Conservation (phyloP, 2,113 vertebrate species). For the Chrysemys picta region DNA sequence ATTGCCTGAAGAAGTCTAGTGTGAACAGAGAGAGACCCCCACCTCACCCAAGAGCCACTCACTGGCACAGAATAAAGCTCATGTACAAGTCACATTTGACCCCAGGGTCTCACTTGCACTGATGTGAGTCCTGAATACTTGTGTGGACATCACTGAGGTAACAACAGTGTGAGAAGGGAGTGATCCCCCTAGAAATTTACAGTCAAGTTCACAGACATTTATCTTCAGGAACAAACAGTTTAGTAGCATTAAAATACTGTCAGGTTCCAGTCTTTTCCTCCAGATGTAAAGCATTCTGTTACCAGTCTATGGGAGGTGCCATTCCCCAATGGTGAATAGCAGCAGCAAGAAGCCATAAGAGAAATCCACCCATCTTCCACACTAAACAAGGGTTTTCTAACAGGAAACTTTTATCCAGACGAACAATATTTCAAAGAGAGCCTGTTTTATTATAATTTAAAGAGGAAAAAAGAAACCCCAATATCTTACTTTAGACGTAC, state of each 20-base stretch:
- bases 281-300: background rate
- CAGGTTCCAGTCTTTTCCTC: background rate
- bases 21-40: background rate
- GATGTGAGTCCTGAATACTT: background rate
- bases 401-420: background rate
- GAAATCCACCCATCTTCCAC: background rate
- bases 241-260: background rate
- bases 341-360: background rate
- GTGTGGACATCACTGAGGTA: accelerated
- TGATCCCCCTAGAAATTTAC: background rate
- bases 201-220: background rate
- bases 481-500: background rate
- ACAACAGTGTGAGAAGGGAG: accelerated
- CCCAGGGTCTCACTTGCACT: background rate
- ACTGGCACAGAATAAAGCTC: accelerated
- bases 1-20: background rate
- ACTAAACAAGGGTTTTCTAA: background rate
- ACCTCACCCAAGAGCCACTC: background rate
- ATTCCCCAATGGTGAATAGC: background rate
- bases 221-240: background rate
- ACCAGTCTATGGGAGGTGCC: background rate
- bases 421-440: background rate
- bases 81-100: background rate
- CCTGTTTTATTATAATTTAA: background rate
- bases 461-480: background rate